phyloP scores from a whole-genome alignment of 2,888 invertebrate species.

The Chydorus sphaericus region DNA sequence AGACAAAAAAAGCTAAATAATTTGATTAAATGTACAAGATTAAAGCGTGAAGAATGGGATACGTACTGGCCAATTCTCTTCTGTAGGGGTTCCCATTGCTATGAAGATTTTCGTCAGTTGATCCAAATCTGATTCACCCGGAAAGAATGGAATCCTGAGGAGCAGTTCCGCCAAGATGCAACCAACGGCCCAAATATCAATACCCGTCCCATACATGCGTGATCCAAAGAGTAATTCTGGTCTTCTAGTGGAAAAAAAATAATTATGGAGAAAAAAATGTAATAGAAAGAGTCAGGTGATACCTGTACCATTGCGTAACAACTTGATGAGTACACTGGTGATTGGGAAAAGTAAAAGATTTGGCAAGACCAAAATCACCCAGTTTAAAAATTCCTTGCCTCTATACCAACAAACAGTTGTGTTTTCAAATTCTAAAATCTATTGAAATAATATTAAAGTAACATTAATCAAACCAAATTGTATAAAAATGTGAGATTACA shows the following conservation, averaged over 20 bases:
- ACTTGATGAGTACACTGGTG: constrained; percentile 95
- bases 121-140: constrained; percentile 93
- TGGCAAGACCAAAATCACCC: constrained; percentile 97
- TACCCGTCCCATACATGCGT: constrained; percentile 81
- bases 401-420: constrained; percentile 93
- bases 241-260: constrained; percentile 35
- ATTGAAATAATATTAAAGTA: constrained; percentile 4
- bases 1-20: constrained; percentile 18
- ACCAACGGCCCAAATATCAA: constrained; percentile 98
- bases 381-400: constrained; percentile 84
- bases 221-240: constrained; percentile 95
- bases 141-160: constrained; percentile 79
- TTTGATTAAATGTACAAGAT: background rate
- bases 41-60: background rate
- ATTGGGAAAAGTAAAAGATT: constrained; percentile 91
- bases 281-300: constrained; percentile 18
- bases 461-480: background rate
- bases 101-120: constrained; percentile 90
- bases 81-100: constrained; percentile 83
- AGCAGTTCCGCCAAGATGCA: constrained; percentile 92
- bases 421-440: constrained; percentile 72
- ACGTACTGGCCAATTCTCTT: constrained; percentile 76
- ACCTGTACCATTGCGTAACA: constrained; percentile 86
- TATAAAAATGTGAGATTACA: background rate
- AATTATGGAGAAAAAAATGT: background rate